phyloP scores from a whole-genome alignment of 2,888 invertebrate species.

The Chrysina gloriosa region DNA sequence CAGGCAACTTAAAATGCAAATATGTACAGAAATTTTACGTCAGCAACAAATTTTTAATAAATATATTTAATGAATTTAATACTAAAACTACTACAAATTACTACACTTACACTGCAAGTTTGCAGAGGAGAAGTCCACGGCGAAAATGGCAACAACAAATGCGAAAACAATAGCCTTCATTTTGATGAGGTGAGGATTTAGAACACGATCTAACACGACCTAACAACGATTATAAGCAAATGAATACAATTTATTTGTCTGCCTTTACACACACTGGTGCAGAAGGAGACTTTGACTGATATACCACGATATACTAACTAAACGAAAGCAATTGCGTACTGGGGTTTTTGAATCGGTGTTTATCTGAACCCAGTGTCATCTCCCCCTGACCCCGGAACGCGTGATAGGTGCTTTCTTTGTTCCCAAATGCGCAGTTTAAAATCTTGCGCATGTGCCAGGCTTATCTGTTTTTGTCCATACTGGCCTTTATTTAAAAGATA shows the following conservation, averaged over 20 bases:
- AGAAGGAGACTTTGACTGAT: conserved; percentile 76
- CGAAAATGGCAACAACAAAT: conserved; percentile 66
- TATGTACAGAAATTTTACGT: background rate
- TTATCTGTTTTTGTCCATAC: conserved; percentile 35
- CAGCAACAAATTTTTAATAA: background rate
- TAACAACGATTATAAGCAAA: background rate
- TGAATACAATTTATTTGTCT: conserved; percentile 55
- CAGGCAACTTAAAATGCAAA: background rate
- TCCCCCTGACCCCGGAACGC: conserved; percentile 29
- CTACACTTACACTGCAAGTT: conserved; percentile 77
- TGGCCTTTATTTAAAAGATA: conserved; percentile 29
- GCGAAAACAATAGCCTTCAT: conserved; percentile 72
- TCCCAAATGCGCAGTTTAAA: conserved; percentile 47
- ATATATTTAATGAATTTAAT: background rate
- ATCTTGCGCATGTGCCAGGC: conserved; percentile 44
- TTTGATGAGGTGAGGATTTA: conserved; percentile 45
- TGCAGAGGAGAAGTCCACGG: conserved; percentile 65
- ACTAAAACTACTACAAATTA: no score
- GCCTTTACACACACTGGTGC: conserved; percentile 94
- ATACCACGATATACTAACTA: conserved; percentile 46
- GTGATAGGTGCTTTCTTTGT: conserved; percentile 49
- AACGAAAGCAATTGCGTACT: conserved; percentile 38
- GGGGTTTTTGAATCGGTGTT: conserved; percentile 25
- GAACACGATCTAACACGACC: conserved; percentile 4
- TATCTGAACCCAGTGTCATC: conserved; percentile 17